These are phyloP conservation scores for Aphidius ervi DNA, from an alignment of 1,140 invertebrate genomes.

Conservation along the genomic window DNA sequence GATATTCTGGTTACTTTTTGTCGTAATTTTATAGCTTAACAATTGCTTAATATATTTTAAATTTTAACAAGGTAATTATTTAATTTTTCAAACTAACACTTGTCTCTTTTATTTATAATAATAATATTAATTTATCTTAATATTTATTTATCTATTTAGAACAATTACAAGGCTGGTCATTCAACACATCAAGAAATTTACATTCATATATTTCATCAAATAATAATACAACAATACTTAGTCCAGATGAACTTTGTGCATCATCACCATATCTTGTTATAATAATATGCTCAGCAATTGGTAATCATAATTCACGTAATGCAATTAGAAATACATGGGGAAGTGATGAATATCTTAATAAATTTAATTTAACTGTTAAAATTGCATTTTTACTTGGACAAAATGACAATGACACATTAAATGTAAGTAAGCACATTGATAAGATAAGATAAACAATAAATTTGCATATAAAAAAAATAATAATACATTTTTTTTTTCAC, in stretches of 20 bases:
- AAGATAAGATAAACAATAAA: background rate
- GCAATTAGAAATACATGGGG: conserved; percentile 83
- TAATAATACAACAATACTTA: conserved; percentile 64
- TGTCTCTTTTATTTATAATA: no score
- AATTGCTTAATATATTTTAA: no score
- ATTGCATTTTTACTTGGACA: conserved; percentile 59
- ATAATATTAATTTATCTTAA: background rate
- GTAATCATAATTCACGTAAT: conserved; percentile 61
- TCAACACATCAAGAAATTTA: conserved; percentile 67
- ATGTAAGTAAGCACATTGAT: conserved; percentile 41
- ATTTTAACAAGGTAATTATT: background rate
- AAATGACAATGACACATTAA: conserved; percentile 54
- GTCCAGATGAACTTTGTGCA: conserved; percentile 59
- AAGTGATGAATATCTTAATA: conserved; percentile 57
- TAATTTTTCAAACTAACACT: conserved; percentile 6
- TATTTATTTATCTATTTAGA: conserved; percentile 44
- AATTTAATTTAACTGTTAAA: conserved; percentile 44
- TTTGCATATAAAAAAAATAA: conserved; percentile 13
- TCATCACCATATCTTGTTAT: conserved; percentile 61
- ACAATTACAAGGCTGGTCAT: conserved; percentile 66
- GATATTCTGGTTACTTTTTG: no score
- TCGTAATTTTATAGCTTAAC: no score
- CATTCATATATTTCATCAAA: conserved; percentile 66
- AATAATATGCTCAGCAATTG: conserved; percentile 68
- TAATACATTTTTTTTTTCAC: conserved; percentile 26